Evolutionary conservation across 2,888 invertebrate genomes (phyloP).

Genomic region (Patella depressa): DNA sequence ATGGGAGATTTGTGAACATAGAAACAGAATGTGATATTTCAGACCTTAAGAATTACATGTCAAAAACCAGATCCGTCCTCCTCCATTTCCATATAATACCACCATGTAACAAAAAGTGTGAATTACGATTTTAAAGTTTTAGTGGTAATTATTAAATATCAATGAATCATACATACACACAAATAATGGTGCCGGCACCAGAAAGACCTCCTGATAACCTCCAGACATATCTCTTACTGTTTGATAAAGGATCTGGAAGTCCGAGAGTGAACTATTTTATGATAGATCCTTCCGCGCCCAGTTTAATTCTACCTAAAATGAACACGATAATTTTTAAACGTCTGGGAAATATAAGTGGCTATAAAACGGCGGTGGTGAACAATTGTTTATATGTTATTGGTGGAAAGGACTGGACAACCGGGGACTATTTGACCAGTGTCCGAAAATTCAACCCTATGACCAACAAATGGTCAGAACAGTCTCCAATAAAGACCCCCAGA

Average conservation of each 20-base stretch:
- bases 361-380: conserved; percentile 51
- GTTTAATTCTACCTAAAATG: conserved; percentile 53
- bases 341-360: conserved; percentile 53
- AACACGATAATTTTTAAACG: conserved; percentile 48
- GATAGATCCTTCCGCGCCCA: conserved; percentile 52
- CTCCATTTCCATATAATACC: too few relatives aligned
- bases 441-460: conserved; percentile 57
- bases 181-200: neutral
- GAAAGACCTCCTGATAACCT: neutral
- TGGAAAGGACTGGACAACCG: conserved; percentile 57
- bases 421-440: conserved; percentile 41
- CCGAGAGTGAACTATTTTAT: conserved; percentile 58
- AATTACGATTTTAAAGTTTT: too few relatives aligned
- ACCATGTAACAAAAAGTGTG: too few relatives aligned
- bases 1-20: too few relatives aligned
- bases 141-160: too few relatives aligned
- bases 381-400: conserved; percentile 57
- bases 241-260: conserved; percentile 57
- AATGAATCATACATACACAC: too few relatives aligned
- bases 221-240: conserved; percentile 55
- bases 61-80: too few relatives aligned
- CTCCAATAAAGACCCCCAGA: conserved; percentile 44
- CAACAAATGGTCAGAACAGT: conserved; percentile 47
- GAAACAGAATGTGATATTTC: too few relatives aligned
- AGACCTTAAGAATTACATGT: too few relatives aligned